phyloP scores from a whole-genome alignment of 2,888 invertebrate genomes.

The Rhamnusium bicolor region DNA sequence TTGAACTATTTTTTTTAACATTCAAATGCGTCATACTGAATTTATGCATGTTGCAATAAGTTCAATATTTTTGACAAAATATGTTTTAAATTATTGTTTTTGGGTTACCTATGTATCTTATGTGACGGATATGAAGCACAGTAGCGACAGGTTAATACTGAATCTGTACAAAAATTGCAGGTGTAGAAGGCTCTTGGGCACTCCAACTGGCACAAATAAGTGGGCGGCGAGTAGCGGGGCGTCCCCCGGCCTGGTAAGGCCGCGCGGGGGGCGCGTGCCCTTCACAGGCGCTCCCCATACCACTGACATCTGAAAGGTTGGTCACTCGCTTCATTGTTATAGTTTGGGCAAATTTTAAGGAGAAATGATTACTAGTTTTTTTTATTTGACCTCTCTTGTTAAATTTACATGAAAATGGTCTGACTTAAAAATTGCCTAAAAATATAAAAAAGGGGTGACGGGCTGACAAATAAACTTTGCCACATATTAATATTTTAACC shows the following conservation, averaged over 20 bases:
- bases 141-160: conserved; percentile 8
- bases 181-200: conserved; percentile 69
- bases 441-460: conserved; percentile 62
- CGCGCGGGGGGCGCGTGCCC: conserved; percentile 73
- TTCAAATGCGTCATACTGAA: neutral
- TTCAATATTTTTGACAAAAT: neutral
- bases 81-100: neutral
- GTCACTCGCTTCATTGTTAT: conserved; percentile 64
- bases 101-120: neutral
- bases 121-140: neutral
- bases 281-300: conserved; percentile 76
- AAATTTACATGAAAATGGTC: no score
- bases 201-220: conserved; percentile 44
- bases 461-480: conserved; percentile 54
- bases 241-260: conserved; percentile 70
- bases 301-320: conserved; percentile 65
- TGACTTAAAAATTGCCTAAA: conserved; percentile 45
- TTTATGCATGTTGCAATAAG: neutral
- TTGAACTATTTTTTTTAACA: conserved; percentile 2
- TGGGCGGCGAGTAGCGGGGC: conserved; percentile 58
- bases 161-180: conserved; percentile 62
- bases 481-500: conserved; percentile 22
- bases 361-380: no score
- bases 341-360: conserved; percentile 46
- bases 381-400: no score